Conservation (phyloP, 2,113 vertebrate species). For the Miniopterus natalensis region DNA sequence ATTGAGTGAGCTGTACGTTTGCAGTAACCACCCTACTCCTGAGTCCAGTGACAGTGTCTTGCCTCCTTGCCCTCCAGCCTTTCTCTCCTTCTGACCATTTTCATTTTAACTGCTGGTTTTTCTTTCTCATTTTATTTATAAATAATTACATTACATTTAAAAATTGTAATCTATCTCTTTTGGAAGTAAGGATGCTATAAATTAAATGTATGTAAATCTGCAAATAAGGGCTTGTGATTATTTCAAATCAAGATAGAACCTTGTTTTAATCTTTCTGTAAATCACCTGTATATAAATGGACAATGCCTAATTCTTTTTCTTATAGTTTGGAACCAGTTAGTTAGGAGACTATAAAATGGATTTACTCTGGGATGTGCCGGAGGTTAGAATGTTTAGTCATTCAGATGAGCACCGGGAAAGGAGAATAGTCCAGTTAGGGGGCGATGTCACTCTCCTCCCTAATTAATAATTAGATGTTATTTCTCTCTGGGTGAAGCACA, state of each 20-base stretch:
- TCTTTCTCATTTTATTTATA: slow-evolving; percentile 45
- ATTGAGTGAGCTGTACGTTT: background rate
- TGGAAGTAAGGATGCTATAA: background rate
- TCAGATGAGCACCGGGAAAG: background rate
- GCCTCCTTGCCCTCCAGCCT: background rate
- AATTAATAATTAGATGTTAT: slow-evolving; percentile 24
- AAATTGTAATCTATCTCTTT: background rate
- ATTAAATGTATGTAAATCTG: background rate
- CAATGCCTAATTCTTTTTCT: background rate
- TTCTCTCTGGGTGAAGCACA: background rate
- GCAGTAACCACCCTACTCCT: background rate
- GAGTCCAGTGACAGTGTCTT: background rate
- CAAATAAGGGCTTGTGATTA: background rate
- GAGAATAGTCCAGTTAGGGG: background rate
- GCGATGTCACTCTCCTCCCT: background rate
- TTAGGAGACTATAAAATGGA: background rate
- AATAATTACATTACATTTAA: background rate
- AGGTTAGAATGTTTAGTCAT: slow-evolving; percentile 1
- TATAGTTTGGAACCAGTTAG: background rate
- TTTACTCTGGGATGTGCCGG: background rate
- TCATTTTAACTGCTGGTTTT: slow-evolving; percentile 6
- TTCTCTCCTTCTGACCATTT: slow-evolving; percentile 9
- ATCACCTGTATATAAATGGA: background rate
- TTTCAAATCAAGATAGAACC: background rate
- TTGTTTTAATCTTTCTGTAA: slow-evolving; percentile 23